These are phyloP conservation scores for Hemithea aestivaria DNA, from an alignment of 2,888 invertebrate species.

Conservation along the genomic window DNA sequence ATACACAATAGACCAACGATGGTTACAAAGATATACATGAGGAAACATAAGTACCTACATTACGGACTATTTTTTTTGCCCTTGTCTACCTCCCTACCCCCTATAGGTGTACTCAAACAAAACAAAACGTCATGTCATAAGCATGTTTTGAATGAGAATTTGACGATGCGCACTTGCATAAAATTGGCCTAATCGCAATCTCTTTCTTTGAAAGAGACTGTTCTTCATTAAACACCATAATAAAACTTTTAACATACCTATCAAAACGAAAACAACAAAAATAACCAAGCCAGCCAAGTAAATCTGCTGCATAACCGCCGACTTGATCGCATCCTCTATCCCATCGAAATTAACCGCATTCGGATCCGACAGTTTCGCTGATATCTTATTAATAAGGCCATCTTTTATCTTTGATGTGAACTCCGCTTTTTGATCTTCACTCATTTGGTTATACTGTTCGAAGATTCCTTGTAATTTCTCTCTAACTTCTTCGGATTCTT, in stretches of 20 bases:
- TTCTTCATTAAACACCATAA: no score
- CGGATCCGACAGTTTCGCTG: slow-evolving; percentile 44
- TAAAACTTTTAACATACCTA: slow-evolving; percentile 52
- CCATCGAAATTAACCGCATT: slow-evolving; percentile 43
- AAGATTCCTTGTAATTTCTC: slow-evolving; percentile 51
- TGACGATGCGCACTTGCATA: no score
- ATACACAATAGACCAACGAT: no score
- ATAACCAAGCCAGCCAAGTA: slow-evolving; percentile 44
- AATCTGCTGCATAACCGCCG: slow-evolving; percentile 47
- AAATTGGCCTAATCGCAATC: no score
- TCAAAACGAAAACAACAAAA: slow-evolving; percentile 48
- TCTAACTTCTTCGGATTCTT: slow-evolving; percentile 47
- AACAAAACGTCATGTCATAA: no score
- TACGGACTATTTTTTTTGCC: no score
- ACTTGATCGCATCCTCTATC: slow-evolving; percentile 49
- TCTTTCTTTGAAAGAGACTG: no score
- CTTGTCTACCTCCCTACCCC: no score
- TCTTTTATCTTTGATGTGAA: slow-evolving; percentile 59
- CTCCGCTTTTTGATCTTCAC: slow-evolving; percentile 47
- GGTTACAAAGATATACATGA: no score
- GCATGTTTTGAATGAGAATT: no score
- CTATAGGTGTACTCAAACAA: no score
- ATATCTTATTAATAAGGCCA: slow-evolving; percentile 47
- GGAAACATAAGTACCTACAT: no score
- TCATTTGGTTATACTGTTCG: slow-evolving; percentile 45